Base-by-base conservation (phyloP, 2,797 vertebrate species). In the Epinephelus coioides region DNA sequence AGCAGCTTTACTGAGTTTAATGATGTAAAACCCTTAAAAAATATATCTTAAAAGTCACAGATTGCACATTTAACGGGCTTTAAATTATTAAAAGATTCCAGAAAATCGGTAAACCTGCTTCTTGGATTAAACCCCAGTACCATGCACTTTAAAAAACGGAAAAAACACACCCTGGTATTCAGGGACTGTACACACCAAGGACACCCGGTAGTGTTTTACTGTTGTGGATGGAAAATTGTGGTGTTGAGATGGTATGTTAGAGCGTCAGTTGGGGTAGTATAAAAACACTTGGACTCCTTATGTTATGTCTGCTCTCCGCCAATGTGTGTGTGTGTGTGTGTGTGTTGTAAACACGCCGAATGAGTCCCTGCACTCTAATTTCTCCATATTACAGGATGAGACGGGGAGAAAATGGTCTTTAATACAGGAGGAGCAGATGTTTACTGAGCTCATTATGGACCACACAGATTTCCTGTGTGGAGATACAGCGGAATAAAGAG, bases 361-460 rank as follows among this genome's bases (percentile, higher is more conserved):
- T 81, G 90, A 91, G 78, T 89, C 91, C 82, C 90, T 92, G 83
- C 90, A 92, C 94, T 94, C 91, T 94, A 95, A 95, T 94, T 94
- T 94, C 89, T 91, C 88, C 89, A 92, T 92, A 94, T 95, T 94
- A 94, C 93, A 94, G 94, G 92, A 94, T 89, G 92, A 92, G 91
- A 92, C 70, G 77, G 17, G 23, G 89, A 88, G 91, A 93, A 93
- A 95, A 93, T 90, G 91, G 89, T 79, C 92, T 93, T 85, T 94
- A 94, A 94, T 93, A 88, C 91, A 69, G 88, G 92, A 88, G 86
- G 69, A 91, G 89, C 92, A 93, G 91, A 92, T 94, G 94, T 95
- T 93, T 93, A 93, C 83, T 82, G 81, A 86, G 87, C 92, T 93
- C 92, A 93, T 93, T 93, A 93, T 10, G 90, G 94, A 94, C 94